These are phyloP conservation scores for Recurvirostra avosetta DNA, from an alignment of 2,113 vertebrate genomes.

Conservation along the genomic window DNA sequence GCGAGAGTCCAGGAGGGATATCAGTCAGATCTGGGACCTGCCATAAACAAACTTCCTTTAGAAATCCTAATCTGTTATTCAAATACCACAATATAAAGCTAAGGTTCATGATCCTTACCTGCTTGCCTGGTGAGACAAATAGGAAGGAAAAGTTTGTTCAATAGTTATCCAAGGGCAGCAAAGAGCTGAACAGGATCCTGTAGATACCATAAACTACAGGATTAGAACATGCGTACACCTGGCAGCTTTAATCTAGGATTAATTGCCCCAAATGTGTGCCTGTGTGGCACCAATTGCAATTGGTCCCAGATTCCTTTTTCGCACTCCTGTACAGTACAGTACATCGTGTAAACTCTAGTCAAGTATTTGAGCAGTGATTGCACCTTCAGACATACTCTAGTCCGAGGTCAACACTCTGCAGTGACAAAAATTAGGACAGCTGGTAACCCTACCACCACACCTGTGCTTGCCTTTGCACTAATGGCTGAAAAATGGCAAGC, in stretches of 20 bases:
- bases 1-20: background rate
- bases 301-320: background rate
- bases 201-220: background rate
- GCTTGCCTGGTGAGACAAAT: background rate
- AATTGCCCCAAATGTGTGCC: background rate
- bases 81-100: background rate
- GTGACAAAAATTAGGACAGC: background rate
- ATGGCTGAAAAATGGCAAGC: background rate
- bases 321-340: accelerated
- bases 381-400: background rate
- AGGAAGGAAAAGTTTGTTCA: background rate
- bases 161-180: background rate
- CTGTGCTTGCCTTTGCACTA: background rate
- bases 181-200: background rate
- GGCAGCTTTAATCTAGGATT: background rate
- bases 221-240: accelerated
- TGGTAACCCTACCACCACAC: background rate
- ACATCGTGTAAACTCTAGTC: background rate
- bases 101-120: background rate
- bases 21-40: background rate
- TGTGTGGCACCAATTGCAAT: background rate
- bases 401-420: too few species aligned
- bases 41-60: background rate
- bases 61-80: background rate
- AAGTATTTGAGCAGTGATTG: background rate